Percentiles rank a stretch among this genome's conserved stretches.
These are phyloP conservation scores for Myotis yumanensis DNA, from an alignment of 2,113 vertebrate genomes.

Conservation along the genomic window DNA sequence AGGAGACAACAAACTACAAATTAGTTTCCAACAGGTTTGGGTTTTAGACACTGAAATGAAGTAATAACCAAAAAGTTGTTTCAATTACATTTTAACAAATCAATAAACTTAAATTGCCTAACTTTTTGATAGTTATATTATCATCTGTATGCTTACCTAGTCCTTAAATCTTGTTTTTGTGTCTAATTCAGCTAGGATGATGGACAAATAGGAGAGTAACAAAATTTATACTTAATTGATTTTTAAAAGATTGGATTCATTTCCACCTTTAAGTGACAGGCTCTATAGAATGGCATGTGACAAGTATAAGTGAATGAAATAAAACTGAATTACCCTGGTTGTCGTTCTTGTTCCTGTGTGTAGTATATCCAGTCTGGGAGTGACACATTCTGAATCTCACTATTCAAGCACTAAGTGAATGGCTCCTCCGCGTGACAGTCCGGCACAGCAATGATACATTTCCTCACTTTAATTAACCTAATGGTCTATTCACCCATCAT, in stretches of 20 bases:
- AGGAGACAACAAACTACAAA: not conserved
- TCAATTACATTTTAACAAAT: constrained; percentile 39
- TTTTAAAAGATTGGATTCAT: constrained; percentile 62
- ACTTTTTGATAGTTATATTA: not conserved
- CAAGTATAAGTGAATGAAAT: constrained; percentile 74
- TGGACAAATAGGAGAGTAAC: constrained; percentile 51
- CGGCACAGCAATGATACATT: constrained; percentile 63
- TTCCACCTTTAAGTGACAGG: constrained; percentile 65
- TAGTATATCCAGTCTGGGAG: constrained; percentile 64
- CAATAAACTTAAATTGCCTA: constrained; percentile 39
- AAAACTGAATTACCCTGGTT: constrained; percentile 65
- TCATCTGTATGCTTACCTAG: not conserved
- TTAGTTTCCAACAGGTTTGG: constrained; percentile 13
- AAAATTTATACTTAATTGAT: constrained; percentile 66
- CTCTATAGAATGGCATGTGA: constrained; percentile 55
- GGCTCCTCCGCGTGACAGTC: constrained; percentile 63
- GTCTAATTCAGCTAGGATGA: constrained; percentile 51
- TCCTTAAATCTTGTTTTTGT: constrained; percentile 45
- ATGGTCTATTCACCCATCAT: constrained; percentile 74
- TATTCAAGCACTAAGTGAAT: constrained; percentile 77
- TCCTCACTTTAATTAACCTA: constrained; percentile 80
- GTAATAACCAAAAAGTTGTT: constrained; percentile 1
- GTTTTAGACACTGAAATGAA: constrained; percentile 28
- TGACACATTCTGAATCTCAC: constrained; percentile 73
- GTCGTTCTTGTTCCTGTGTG: constrained; percentile 52